Percentiles rank a stretch among this genome's conserved stretches.
phyloP scores from a whole-genome alignment of 2,888 invertebrate species.

The Himalopsyche japonica region DNA sequence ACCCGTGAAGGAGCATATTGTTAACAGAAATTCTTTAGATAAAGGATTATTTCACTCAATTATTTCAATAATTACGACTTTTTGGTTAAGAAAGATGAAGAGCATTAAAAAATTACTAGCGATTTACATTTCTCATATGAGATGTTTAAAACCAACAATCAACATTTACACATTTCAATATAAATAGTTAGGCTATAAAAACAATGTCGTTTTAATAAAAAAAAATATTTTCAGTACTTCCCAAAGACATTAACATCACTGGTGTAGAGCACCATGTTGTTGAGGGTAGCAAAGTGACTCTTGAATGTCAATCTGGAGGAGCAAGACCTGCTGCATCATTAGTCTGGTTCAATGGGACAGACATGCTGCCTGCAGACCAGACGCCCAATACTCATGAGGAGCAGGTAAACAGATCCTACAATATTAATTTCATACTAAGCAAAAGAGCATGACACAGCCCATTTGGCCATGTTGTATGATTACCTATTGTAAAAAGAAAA shows the following conservation, averaged over 20 bases:
- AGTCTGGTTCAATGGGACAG: conserved; percentile 82
- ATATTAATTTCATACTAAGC: background rate
- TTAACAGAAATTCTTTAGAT: background rate
- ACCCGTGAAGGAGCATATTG: background rate
- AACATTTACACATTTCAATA: no score
- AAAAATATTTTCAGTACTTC: conserved; percentile 68
- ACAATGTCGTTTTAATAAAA: no score
- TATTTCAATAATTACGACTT: no score
- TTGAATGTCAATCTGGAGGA: conserved; percentile 76
- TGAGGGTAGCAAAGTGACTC: conserved; percentile 76
- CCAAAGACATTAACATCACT: conserved; percentile 73
- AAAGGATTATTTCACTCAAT: no score
- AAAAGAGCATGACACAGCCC: no score
- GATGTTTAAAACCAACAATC: no score
- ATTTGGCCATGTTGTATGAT: no score
- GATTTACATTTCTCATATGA: no score
- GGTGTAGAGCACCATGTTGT: conserved; percentile 80
- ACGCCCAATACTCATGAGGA: conserved; percentile 22
- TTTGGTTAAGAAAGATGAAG: no score
- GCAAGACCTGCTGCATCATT: conserved; percentile 83
- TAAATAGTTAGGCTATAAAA: no score
- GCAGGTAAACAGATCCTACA: conserved; percentile 4
- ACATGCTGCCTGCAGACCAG: conserved; percentile 40
- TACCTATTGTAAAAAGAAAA: no score
- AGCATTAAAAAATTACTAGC: no score